Evolutionary conservation across 2,888 invertebrate genomes (phyloP).

Genomic region (Rhabditophanes sp.): DNA sequence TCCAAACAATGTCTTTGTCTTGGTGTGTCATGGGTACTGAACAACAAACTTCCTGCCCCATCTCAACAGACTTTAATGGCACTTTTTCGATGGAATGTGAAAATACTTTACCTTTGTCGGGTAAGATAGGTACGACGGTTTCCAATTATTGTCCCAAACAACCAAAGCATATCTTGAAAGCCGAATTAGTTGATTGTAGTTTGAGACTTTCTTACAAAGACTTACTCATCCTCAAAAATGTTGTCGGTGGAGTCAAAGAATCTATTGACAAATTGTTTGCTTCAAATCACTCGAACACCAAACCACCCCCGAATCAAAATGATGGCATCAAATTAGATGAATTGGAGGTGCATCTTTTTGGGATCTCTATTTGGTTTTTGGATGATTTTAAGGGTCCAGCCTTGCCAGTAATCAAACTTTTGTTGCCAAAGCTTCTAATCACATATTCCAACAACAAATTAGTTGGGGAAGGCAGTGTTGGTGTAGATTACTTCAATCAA

Average conservation of each 20-base stretch:
- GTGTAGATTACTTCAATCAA: conserved; percentile 74
- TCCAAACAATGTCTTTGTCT: conserved; percentile 11
- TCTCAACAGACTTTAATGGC: conserved; percentile 37
- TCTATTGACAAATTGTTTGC: too few relatives aligned
- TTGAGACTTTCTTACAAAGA: conserved; percentile 32
- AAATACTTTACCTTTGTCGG: too few relatives aligned
- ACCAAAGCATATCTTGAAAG: too few relatives aligned
- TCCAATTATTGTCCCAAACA: too few relatives aligned
- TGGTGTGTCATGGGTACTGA: conserved; percentile 37
- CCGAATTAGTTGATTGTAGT: too few relatives aligned
- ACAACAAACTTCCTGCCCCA: conserved; percentile 15
- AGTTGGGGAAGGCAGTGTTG: conserved; percentile 16
- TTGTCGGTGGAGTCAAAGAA: conserved; percentile 15
- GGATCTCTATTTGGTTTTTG: conserved; percentile 63
- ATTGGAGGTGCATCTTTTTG: too few relatives aligned
- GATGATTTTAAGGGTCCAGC: conserved; percentile 94
- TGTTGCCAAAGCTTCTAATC: conserved; percentile 16
- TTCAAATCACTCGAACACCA: too few relatives aligned
- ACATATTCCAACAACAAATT: conserved; percentile 20
- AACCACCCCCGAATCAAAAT: too few relatives aligned
- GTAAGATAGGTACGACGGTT: too few relatives aligned
- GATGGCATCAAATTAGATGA: too few relatives aligned
- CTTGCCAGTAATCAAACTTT: conserved; percentile 71
- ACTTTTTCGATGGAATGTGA: conserved; percentile 15
- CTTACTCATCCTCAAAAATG: conserved; percentile 18